Conservation (phyloP, 2,113 vertebrate genomes). For the Ameiurus melas region DNA sequence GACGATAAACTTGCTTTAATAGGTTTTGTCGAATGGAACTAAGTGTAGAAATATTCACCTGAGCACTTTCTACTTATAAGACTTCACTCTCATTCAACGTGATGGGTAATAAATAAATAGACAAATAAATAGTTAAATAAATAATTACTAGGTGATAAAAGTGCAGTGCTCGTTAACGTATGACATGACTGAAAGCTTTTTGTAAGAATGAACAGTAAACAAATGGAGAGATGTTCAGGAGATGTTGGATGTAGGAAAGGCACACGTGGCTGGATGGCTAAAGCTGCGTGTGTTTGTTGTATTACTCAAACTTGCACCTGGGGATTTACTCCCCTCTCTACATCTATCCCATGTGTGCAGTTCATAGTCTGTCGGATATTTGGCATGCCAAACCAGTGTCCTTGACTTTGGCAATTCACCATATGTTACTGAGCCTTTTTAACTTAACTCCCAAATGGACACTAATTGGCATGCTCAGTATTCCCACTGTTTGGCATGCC, state of each 20-base stretch:
- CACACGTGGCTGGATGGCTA: constrained; percentile 78
- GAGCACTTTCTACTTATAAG: constrained; percentile 23
- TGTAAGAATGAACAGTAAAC: constrained; percentile 11
- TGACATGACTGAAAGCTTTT: constrained; percentile 5
- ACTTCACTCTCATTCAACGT: constrained; percentile 8
- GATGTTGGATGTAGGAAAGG: constrained; percentile 66
- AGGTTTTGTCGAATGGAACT: constrained; percentile 21
- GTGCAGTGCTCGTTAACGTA: constrained; percentile 57
- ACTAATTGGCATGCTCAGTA: constrained; percentile 18
- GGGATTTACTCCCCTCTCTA: neutral
- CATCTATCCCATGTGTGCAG: neutral
- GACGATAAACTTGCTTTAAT: neutral
- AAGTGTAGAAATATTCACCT: constrained; percentile 15
- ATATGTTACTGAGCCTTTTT: constrained; percentile 15
- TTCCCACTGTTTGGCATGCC: constrained; percentile 18
- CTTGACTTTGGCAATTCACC: neutral
- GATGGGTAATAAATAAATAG: constrained; percentile 34
- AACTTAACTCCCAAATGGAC: constrained; percentile 11
- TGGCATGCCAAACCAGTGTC: constrained; percentile 5
- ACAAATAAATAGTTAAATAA: constrained; percentile 49
- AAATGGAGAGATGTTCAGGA: constrained; percentile 27
- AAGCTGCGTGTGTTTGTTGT: constrained; percentile 64
- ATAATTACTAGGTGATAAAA: constrained; percentile 51
- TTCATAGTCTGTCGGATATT: neutral
- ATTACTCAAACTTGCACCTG: constrained; percentile 4